Evolutionary conservation across 2,113 vertebrate species (phyloP).

Genomic region (Prochilodus magdalenae): DNA sequence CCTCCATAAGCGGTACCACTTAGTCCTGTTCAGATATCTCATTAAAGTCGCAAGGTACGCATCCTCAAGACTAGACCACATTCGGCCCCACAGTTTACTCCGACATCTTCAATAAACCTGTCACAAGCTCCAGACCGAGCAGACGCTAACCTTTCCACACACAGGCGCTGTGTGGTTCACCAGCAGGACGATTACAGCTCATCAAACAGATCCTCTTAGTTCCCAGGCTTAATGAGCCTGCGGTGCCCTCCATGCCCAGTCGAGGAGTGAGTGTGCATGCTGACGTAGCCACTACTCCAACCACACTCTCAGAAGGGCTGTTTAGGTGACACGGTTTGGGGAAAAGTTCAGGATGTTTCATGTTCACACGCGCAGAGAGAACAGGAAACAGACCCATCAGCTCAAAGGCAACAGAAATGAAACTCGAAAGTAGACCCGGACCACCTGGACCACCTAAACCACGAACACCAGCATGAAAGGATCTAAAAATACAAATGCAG

Average conservation of each 20-base stretch:
- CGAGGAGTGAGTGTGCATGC: not conserved
- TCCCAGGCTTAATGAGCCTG: constrained; percentile 20
- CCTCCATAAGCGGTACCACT: constrained; percentile 49
- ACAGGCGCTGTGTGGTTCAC: constrained; percentile 2
- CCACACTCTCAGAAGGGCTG: not conserved
- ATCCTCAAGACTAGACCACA: constrained; percentile 29
- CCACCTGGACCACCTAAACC: not conserved
- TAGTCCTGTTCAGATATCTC: constrained; percentile 35
- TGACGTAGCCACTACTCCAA: not conserved
- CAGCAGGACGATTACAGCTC: constrained; percentile 44
- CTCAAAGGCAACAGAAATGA: not conserved
- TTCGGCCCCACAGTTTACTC: not conserved
- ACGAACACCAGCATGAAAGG: too few relatives aligned
- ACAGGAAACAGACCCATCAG: not conserved
- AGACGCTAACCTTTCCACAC: not conserved
- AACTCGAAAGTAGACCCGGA: not conserved
- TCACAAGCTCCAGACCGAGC: not conserved
- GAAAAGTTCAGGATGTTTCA: not conserved
- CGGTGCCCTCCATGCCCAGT: constrained; percentile 27
- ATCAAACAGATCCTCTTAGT: constrained; percentile 56
- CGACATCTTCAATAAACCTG: not conserved
- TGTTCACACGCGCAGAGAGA: not conserved
- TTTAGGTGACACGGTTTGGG: not conserved
- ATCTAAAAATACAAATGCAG: not conserved
- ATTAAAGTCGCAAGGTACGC: constrained; percentile 16